Evolutionary conservation across 1,140 invertebrate genomes (phyloP).

Genomic region (Brevipalpus yothersi): DNA sequence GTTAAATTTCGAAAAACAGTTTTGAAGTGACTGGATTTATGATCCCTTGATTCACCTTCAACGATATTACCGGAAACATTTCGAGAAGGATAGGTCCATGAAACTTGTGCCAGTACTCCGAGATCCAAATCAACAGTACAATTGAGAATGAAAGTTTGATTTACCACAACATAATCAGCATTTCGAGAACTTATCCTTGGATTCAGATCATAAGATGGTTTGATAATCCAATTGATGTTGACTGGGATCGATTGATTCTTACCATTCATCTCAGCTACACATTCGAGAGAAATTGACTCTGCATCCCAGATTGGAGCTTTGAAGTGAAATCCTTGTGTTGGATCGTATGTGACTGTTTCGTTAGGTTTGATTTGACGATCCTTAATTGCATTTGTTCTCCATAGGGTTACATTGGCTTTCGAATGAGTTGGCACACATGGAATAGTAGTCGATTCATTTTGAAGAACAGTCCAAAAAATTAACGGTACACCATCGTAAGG

Average conservation of each 20-base stretch:
- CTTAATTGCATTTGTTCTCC: slow-evolving; percentile 6
- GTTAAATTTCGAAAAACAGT: slow-evolving; percentile 11
- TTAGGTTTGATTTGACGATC: not conserved
- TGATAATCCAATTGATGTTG: slow-evolving; percentile 6
- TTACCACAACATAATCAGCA: slow-evolving; percentile 8
- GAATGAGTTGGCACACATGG: slow-evolving; percentile 11
- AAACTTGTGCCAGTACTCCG: slow-evolving; percentile 10
- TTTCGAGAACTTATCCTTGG: slow-evolving; percentile 9
- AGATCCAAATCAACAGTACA: slow-evolving; percentile 12
- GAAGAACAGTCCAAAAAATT: slow-evolving; percentile 7
- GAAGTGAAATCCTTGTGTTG: slow-evolving; percentile 9
- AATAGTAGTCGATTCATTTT: slow-evolving; percentile 6
- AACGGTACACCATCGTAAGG: slow-evolving; percentile 5
- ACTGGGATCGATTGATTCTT: not conserved
- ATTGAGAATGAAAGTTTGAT: slow-evolving; percentile 11
- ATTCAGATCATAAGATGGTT: not conserved
- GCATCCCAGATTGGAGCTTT: slow-evolving; percentile 7
- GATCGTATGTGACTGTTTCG: slow-evolving; percentile 8
- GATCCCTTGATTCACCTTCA: slow-evolving; percentile 2
- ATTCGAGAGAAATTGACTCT: slow-evolving; percentile 5
- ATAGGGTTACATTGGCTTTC: slow-evolving; percentile 8
- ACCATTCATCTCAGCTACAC: not conserved
- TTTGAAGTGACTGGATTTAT: slow-evolving; percentile 7
- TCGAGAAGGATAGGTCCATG: slow-evolving; percentile 12
- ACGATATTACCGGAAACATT: not conserved